Evolutionary conservation across 2,888 invertebrate species (phyloP), one percentile per base, ranked within the genome.

Genomic region (Arctia plantaginis): DNA sequence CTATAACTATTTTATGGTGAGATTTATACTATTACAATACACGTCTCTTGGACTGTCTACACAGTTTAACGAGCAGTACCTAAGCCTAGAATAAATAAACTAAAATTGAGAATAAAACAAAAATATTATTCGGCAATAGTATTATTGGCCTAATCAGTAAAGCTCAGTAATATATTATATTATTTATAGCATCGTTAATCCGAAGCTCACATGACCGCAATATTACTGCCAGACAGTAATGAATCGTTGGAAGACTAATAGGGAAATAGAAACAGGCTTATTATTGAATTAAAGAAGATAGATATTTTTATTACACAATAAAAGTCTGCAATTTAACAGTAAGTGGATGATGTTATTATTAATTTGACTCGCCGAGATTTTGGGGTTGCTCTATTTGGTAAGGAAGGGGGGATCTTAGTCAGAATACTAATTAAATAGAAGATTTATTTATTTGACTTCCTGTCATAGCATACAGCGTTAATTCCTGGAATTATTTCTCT

Each of bases 131-230:
- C 35, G 23, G 12, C n/a, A 23, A 35, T 65, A 44, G 44, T 35
- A 47, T 7, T 44, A 10, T 27, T 13, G 41, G 44, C 66, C 10
- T 47, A 27, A 66, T 44, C 15, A 44, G 41, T 66, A 44, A 44
- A 44, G 41, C 27, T 27, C 30, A 47, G 30, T 44, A 64, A n/a
- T 73, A 41, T 69, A 62, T 35, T n/a, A 35, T 27, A 33, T 73
- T 78, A 65, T 44, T 67, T 70, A 51, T 41, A 55, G 72, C 35
- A 71, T 66, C 51, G 69, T 70, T 15, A n/a, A 67, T 73, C 41
- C 59, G 55, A 30, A 27, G 12, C 44, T 67, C 30, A 30, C 30
- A 47, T 67, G 67, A 67, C 47, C 44, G 44, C 30, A 67, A 44
- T 30, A n/a, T 47, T 67, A 67, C 30, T 67, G 44, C 18, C 27